These are phyloP conservation scores for Protonemura montana DNA, from an alignment of 2,888 invertebrate genomes.

Conservation along the genomic window DNA sequence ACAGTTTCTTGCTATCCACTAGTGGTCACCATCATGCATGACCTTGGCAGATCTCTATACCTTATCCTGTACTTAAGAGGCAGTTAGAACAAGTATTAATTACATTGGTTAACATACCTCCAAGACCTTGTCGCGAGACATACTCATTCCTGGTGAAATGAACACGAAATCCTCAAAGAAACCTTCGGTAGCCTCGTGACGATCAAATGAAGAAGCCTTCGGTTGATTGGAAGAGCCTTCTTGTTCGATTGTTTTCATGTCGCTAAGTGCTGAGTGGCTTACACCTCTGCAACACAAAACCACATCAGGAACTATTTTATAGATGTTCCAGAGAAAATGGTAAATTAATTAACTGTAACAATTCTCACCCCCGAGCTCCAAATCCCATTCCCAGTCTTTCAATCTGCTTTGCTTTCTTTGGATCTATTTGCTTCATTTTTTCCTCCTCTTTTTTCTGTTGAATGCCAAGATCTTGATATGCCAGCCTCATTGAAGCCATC, in stretches of 20 bases:
- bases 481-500: constrained; percentile 64
- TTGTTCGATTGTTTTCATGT: constrained; percentile 92
- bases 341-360: neutral
- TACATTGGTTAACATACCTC: constrained; percentile 12
- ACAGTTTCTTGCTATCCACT: too few species aligned
- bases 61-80: too few species aligned
- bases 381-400: constrained; percentile 95
- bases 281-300: constrained; percentile 65
- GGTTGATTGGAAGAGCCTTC: constrained; percentile 66
- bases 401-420: constrained; percentile 84
- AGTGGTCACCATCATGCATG: too few species aligned
- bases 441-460: constrained; percentile 77
- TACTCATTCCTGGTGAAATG: constrained; percentile 66
- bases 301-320: neutral
- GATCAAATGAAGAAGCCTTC: constrained; percentile 57
- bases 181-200: constrained; percentile 59
- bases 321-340: too few species aligned
- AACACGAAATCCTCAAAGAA: constrained; percentile 62
- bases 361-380: constrained; percentile 62
- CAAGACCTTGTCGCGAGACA: constrained; percentile 55
- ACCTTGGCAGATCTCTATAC: too few species aligned
- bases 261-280: constrained; percentile 86
- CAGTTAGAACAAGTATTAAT: too few species aligned
- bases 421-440: constrained; percentile 75
- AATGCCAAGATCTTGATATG: constrained; percentile 79